These are phyloP conservation scores for Gasterosteus aculeatus DNA, from an alignment of 2,113 vertebrate genomes.

Conservation along the genomic window DNA sequence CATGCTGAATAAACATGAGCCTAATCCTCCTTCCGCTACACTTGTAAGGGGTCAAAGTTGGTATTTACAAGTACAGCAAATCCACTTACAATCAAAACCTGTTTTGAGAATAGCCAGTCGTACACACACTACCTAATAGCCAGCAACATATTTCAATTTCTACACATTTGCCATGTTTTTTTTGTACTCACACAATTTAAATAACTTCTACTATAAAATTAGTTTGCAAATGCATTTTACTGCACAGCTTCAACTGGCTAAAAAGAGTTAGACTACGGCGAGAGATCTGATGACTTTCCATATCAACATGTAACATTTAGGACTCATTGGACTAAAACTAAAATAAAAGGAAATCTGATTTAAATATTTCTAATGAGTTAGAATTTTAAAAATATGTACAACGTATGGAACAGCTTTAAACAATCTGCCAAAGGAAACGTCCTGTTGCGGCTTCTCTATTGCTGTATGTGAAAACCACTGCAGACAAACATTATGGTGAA, in stretches of 20 bases:
- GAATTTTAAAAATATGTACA: not conserved
- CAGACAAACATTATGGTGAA: not conserved
- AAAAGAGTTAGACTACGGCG: slow-evolving; percentile 14
- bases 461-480: not conserved
- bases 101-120: slow-evolving; percentile 34
- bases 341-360: not conserved
- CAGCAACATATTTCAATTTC: not conserved
- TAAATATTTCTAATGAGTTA: not conserved
- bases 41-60: slow-evolving; percentile 76
- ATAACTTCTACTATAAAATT: not conserved
- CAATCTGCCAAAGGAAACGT: not conserved
- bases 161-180: not conserved
- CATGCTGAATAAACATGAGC: slow-evolving; percentile 79
- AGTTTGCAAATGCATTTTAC: not conserved
- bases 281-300: not conserved
- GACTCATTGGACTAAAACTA: not conserved
- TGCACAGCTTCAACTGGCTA: slow-evolving; percentile 11
- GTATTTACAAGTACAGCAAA: slow-evolving; percentile 73
- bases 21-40: slow-evolving; percentile 74
- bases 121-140: slow-evolving; percentile 1
- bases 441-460: not conserved
- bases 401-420: not conserved
- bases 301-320: not conserved
- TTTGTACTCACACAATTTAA: not conserved
- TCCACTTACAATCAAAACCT: slow-evolving; percentile 71